Base-by-base conservation (phyloP, 1,140 invertebrate genomes). In the Protaetia brevitarsis region DNA sequence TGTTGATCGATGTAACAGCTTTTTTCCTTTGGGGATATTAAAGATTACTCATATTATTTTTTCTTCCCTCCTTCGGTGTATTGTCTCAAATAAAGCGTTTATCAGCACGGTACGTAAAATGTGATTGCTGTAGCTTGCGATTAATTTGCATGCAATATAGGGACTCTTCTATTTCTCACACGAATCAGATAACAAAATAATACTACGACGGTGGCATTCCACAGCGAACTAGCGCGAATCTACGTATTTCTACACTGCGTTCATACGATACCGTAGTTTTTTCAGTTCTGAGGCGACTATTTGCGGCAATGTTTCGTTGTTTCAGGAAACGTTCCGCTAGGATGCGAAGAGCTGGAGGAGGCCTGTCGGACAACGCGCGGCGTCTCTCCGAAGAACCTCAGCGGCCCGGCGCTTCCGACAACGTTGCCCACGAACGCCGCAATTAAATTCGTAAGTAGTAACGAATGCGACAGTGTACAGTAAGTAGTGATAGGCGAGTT, bases 271-370 rank as follows among this genome's bases (percentile, higher is more conserved):
- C 26, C 21, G 21, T 16, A 57, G 45, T 28, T 21, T 69, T 60
- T 65, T 16, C 26, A n/a, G 28, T 51, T 51, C 26, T 23, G 26
- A 37, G 26, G 21, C 2, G n/a, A 51, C 19, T 51, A 51, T 51
- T 26, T 51, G 41, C 11, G 41, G 19, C 19, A 36, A 23, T 67
- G 23, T 70, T 69, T 59, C 31, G 51, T 68, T 72, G 61, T 86
- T 86, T n/a, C 82, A 95, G 92, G 79, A 91, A 92, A 82, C 86
- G 89, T 76, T 91, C 93, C 79, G 90, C 89, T 60, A 91, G 90
- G 80, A 83, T 97, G 76, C 88, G 92, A 77, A 90, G 94, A 97
- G 72, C 80, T 98, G 27, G 94, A 95, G 80, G 95, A 97, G 77
- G 95, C 95, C 11, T 94, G 92, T 6, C 84, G 82, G 72, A 90